phyloP scores from a whole-genome alignment of 1,140 invertebrate genomes.

The Scylla paramamosain region DNA sequence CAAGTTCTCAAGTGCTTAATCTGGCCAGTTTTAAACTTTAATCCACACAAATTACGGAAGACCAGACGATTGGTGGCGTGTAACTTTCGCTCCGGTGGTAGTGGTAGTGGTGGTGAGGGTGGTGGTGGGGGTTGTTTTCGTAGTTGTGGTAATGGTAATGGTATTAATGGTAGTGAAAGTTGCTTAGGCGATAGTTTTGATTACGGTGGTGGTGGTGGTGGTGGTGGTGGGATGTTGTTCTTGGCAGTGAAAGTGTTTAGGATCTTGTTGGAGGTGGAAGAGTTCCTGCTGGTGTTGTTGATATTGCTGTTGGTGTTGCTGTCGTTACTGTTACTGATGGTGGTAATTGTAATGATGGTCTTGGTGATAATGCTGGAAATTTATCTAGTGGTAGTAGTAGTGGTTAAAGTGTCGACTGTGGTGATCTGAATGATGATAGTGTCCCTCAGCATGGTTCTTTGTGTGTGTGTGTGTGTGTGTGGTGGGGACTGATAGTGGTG shows the following conservation, averaged over 20 bases:
- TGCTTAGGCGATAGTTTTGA: not conserved
- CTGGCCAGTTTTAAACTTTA: constrained; percentile 50
- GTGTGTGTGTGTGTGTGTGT: too few species aligned
- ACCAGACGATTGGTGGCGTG: not conserved
- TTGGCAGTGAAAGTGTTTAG: too few species aligned
- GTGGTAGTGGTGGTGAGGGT: not conserved
- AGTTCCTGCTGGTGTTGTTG: too few species aligned
- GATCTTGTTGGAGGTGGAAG: too few species aligned
- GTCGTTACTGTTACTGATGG: too few species aligned
- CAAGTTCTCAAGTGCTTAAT: constrained; percentile 46
- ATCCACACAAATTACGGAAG: constrained; percentile 42
- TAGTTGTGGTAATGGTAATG: not conserved
- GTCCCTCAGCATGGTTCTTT: too few species aligned
- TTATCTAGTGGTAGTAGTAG: not conserved
- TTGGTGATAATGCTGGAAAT: too few species aligned
- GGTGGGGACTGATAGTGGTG: not conserved
- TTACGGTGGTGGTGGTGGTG: not conserved
- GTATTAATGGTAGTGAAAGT: not conserved
- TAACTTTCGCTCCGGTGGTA: not conserved
- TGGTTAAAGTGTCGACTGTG: not conserved
- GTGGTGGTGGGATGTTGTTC: not conserved
- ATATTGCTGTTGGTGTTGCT: too few species aligned
- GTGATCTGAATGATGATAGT: not conserved
- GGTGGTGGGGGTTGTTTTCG: not conserved
- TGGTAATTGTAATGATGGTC: too few species aligned